Evolutionary conservation across 2,888 invertebrate species (phyloP), one percentile per base, ranked within the genome.

Genomic region (Eurois occulta): DNA sequence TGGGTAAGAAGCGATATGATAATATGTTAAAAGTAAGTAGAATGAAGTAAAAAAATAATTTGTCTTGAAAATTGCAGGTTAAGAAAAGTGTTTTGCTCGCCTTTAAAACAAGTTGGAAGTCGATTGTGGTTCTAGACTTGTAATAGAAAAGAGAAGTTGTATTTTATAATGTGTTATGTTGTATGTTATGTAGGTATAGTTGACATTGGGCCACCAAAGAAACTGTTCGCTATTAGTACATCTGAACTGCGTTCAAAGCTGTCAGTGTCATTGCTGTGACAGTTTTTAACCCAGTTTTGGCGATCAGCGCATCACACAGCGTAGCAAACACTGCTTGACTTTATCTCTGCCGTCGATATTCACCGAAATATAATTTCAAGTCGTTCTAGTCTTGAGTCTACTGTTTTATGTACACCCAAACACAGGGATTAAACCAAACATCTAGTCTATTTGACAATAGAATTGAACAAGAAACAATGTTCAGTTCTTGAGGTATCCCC

Each of bases 401-500:
- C 32, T 62, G 38, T 48, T 46, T 35, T 65, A 62, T 52, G 41
- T 60, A 43, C 28, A 38, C 21, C 35, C n/a, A 71, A 74, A 74
- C 46, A 74, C 24, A 80, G 58, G 69, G 77, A 80, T 81, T 79
- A 79, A 70, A 81, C 48, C 18, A 38, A 81, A 70, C 69, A 71
- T 62, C 84, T 69, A 81, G 76, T 68, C 48, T 52, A 82, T 76
- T 75, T 78, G 76, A 81, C 78, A 85, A 83, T 78, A 79, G 73
- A 66, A 81, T 85, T 74, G 75, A 69, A 88, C 85, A 90, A 91
- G 91, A 91, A 91, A 92, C 90, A 91, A 87, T 87, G 85, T 88
- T 87, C 75, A 84, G 86, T 85, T 83, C 75, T 87, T 87, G 84
- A 88, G 89, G 88, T 86, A 89, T 90, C 91, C 90, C 91, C 88